Evolutionary conservation across 64 coral and sea anemone genomes (phyloP), one percentile per base, ranked within the genome.

Genomic region (Anthopleura sola): DNA sequence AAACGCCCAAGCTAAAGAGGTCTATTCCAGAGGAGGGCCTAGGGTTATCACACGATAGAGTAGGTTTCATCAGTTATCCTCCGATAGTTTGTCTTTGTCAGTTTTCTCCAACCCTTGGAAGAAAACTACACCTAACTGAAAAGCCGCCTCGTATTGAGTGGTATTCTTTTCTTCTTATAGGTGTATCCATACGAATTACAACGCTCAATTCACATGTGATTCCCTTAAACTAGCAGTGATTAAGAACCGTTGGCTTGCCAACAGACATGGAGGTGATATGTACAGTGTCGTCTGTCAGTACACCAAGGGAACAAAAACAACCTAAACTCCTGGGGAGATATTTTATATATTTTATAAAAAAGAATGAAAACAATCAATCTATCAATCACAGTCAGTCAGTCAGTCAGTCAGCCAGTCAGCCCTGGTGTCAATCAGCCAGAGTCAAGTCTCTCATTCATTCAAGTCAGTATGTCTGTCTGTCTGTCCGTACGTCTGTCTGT

Each of bases 221-320:
- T 92, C 92, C 14, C 85, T 98, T 11, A 98, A 98, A 84, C 78
- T 98, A 17, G 96, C 96, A 19, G 96, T 94, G 0, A 94, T 98
- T 36, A 98, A 98, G 75, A 98, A 98, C 83, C 86, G 89, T 68
- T 98, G 96, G 96, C 60, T 98, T 20, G 96, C 92, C n/a, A 80
- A 90, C 34, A 83, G 92, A 83, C 78, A 91, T 14, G 92, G 92
- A n/a, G 92, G 95, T 2, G 84, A 93, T 2, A 98, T 98, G 95
- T 98, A 98, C 71, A 98, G 95, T 75, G 95, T 98, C 21, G 95
- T 98, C 18, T 98, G 93, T 47, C 84, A 78, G 19, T 98, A 47
- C 31, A 44, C 38, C 76, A 79, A n/a, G 76, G 76, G 76, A 37
- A 71, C 38, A 44, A 17, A 79, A 23, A 48, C 18, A 6, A 79